Conservation (phyloP, 1,140 invertebrate genomes). For the Atopsyche davidsoni region DNA sequence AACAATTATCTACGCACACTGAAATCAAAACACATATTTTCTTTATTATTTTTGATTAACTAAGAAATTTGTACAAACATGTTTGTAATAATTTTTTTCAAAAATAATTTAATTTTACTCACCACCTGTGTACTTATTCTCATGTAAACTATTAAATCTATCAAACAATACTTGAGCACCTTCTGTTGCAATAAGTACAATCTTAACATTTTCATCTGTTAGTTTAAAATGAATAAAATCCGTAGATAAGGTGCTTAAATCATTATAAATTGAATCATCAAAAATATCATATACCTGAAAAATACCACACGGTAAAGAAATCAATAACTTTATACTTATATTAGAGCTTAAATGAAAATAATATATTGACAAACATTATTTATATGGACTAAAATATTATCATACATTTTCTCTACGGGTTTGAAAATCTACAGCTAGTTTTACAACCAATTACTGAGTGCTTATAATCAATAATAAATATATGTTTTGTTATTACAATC, state of each 20-base stretch:
- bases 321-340: slow-evolving; percentile 2
- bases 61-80: too few relatives aligned
- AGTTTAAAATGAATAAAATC: slow-evolving; percentile 22
- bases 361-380: background rate
- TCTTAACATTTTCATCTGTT: slow-evolving; percentile 16
- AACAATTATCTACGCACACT: too few relatives aligned
- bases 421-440: background rate
- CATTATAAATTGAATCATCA: slow-evolving; percentile 23
- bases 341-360: background rate
- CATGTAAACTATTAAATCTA: slow-evolving; percentile 14
- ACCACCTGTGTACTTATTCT: slow-evolving; percentile 9
- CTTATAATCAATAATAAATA: background rate
- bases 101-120: too few relatives aligned
- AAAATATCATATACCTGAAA: slow-evolving; percentile 31
- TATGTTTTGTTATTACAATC: background rate
- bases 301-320: too few relatives aligned
- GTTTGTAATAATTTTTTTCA: too few relatives aligned
- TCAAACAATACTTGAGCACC: slow-evolving; percentile 21
- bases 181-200: slow-evolving; percentile 21
- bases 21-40: too few relatives aligned
- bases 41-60: too few relatives aligned
- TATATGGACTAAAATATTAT: background rate
- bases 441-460: background rate
- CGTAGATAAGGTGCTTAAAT: slow-evolving; percentile 14
- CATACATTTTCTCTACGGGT: background rate